Base-by-base conservation (phyloP, 2,888 invertebrate species). In the Rhamphomyia laevipes region DNA sequence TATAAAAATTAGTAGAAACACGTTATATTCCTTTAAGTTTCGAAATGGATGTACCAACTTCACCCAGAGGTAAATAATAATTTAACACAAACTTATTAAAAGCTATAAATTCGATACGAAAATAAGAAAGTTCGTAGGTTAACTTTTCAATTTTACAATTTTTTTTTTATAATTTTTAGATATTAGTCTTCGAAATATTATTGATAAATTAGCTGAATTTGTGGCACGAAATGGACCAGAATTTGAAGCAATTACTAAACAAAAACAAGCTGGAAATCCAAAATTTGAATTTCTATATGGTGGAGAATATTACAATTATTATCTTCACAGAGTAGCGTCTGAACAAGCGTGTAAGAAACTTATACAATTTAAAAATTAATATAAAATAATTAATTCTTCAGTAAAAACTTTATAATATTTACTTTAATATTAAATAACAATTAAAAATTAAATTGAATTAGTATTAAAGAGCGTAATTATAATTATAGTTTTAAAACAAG, bases 171-270 rank as follows among this genome's bases (percentile, higher is more conserved):
- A 15, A 11, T 51, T 55, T 58, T 40, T 53, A 70, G 96, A 96
- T 78, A 86, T 85, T 64, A 94, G 96, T 68, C 80, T 95, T 63
- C 84, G 89, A 66, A 95, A 93, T 75, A 95, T 96, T 65, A 97
- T 99, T 64, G 97, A 97, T 76, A 96, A 96, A 76, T 77, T 97
- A 61, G 97, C 97, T 13, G 93, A 94, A 72, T 97, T 97, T 79
- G 97, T 99, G 57, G 97, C 97, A 51, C 76, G 95, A 73, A 97
- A 96, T 85, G 97, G 97, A 47, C 94, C 93, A n/a, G 96, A 96
- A 69, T 96, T 96, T 73, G 97, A 97, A 75, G 86, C 90, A 73
- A 96, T 96, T 87, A 96, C 96, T 53, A 96, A 96, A 77, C 89
- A 89, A 66, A 96, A 96, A 73, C 96, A 97, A 73, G 89, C 92